Percentiles rank a stretch among this genome's conserved stretches.
These are phyloP conservation scores for Propithecus deckenii DNA, from an alignment of 2,797 vertebrate genomes.

Conservation along the genomic window DNA sequence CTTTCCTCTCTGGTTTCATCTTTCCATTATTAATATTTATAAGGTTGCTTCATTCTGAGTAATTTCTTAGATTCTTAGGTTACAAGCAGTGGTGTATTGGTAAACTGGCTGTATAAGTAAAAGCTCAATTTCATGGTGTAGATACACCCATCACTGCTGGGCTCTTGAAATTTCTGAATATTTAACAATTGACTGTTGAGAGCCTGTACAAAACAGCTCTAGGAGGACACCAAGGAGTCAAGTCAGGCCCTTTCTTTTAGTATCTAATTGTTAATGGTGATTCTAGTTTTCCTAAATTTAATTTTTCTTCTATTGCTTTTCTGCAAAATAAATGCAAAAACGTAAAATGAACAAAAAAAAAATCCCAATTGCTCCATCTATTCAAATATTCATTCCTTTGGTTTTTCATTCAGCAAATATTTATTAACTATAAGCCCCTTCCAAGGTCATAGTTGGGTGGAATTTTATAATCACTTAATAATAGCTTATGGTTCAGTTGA, in stretches of 20 bases:
- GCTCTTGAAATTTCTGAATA: background rate
- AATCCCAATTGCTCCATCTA: background rate
- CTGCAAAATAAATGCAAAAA: slow-evolving; percentile 16
- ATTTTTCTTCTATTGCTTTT: background rate
- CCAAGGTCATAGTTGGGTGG: background rate
- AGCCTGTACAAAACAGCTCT: background rate
- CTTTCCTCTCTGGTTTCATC: background rate
- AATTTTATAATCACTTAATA: background rate
- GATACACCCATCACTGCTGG: background rate
- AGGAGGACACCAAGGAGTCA: background rate
- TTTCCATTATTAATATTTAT: background rate
- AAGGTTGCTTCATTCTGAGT: background rate
- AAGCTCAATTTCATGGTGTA: background rate
- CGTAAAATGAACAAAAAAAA: background rate
- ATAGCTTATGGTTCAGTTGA: background rate
- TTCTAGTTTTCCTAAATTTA: background rate
- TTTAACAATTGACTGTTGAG: background rate
- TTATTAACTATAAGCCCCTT: background rate
- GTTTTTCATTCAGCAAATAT: background rate
- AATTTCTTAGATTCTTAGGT: background rate
- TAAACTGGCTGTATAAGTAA: background rate
- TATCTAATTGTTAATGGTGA: background rate
- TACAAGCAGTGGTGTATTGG: background rate
- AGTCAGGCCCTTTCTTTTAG: background rate
- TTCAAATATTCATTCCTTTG: background rate